Base-by-base conservation (phyloP, 1,140 invertebrate genomes). In the Oncopodura yosiiana region DNA sequence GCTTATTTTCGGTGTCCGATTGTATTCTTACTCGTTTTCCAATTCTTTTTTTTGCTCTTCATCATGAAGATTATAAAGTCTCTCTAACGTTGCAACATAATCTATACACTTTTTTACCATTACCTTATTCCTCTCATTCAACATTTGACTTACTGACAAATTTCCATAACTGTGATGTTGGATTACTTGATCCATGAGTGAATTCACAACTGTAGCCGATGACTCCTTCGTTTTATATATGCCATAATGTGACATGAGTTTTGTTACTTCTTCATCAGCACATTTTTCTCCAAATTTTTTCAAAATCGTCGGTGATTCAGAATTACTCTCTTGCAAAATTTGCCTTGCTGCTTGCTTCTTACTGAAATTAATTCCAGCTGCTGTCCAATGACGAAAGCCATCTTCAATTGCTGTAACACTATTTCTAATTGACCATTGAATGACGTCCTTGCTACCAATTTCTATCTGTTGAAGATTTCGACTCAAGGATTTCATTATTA, bases 1-100 rank as follows among this genome's bases (percentile, higher is more conserved):
- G 16, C 21, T 1, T 2, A 29, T 49, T 26, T 14, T 18, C 19
- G 36, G 16, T n/a, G 59, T 55, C 49, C 36, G 16, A 26, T 61
- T 50, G 14, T 43, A 34, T 42, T 53, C 49, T 14, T 46, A 19
- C 38, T 61, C 59, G 14, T 49, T 29, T 36, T 61, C 59, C 43
- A 61, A 24, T 27, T 61, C 59, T 1, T 49, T 34, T 30, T 58
- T 50, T 30, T 61, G 59, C 29, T 61, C 44, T 27, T 61, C 59
- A 18, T 61, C 59, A n/a, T 58, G 39, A 11, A 48, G 19, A 1
- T 52, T 41, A 5, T 29, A 26, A 29, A 48, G 43, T 24, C 27
- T 37, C 3, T 34, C 23, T 43, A 38, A 42, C 26, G 34, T 16
- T 3, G 49, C 27, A 9, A 61, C 32, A 12, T 24, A 38, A 14